These are phyloP conservation scores for Drusus annulatus DNA, from an alignment of 1,140 invertebrate genomes.

Conservation along the genomic window DNA sequence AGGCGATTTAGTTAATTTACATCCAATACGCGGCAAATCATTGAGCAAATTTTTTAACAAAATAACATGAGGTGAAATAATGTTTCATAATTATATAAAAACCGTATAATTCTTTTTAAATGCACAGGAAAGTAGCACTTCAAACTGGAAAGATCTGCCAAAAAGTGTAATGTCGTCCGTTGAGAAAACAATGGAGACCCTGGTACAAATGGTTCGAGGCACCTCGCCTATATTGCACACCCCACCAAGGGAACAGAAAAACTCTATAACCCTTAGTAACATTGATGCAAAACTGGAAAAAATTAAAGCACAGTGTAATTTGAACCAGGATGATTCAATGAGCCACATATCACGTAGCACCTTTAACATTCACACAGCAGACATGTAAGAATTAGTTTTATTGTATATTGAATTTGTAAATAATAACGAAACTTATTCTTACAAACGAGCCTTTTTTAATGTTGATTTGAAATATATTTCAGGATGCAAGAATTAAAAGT, in stretches of 20 bases:
- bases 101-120: background rate
- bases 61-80: no score
- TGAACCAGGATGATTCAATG: constrained; percentile 4
- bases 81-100: no score
- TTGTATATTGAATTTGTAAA: no score
- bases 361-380: constrained; percentile 6
- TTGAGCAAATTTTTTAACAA: background rate
- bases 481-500: constrained; percentile 58
- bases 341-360: constrained; percentile 8
- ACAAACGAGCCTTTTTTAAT: no score
- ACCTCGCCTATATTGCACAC: background rate
- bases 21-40: no score
- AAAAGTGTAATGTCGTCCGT: constrained; percentile 37
- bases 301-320: constrained; percentile 28
- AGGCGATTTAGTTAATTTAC: no score
- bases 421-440: no score
- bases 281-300: constrained; percentile 38
- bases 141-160: constrained; percentile 32
- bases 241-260: constrained; percentile 2
- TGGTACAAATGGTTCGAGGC: constrained; percentile 29
- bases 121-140: constrained; percentile 33
- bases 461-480: background rate
- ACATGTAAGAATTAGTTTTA: constrained; percentile 5
- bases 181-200: constrained; percentile 33
- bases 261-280: constrained; percentile 12